Evolutionary conservation across 2,888 invertebrate species (phyloP), one percentile per base, ranked within the genome.

Genomic region (Bellardia pandia): DNA sequence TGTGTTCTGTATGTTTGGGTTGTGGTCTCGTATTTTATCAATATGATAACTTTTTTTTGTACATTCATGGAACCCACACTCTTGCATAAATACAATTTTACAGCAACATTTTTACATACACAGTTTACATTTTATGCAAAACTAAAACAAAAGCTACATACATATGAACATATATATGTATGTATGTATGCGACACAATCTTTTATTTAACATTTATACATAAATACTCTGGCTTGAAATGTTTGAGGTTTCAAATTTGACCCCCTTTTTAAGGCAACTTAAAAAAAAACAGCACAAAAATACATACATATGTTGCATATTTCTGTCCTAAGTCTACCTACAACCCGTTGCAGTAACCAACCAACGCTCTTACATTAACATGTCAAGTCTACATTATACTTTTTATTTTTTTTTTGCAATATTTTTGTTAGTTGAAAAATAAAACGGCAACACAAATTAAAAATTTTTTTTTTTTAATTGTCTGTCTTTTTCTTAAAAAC

Each of bases 11-110:
- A 71, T 85, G 87, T 87, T 87, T 87, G 74, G 85, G 77, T 81
- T 87, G 87, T 78, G 87, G 87, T 87, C 87, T 87, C 87, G 81
- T 87, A 87, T 87, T 87, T 87, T 87, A 87, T 81, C 87, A 85
- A 85, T 81, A 85, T 87, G 87, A 87, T 87, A 85, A 77, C 85
- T 68, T 68, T 33, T 8, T 23, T 23, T 23, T 23, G 23, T 23
- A 23, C 23, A 23, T 66, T 62, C 84, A 77, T 42, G 84, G 68
- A 79, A 62, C 86, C 83, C 76, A 80, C 82, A 79, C 68, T 71
- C 62, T 23, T 2, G 6, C 66, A 74, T 14, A 11, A 23, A 23
- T 45, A 69, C 74, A 45, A 33, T 64, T 62, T 33, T 9, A 30
- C 2, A 42, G 60, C 23, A 62, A 64, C 51, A 13, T 33, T 37